Evolutionary conservation across 2,888 invertebrate species (phyloP).

Genomic region (Drosophila leonis): DNA sequence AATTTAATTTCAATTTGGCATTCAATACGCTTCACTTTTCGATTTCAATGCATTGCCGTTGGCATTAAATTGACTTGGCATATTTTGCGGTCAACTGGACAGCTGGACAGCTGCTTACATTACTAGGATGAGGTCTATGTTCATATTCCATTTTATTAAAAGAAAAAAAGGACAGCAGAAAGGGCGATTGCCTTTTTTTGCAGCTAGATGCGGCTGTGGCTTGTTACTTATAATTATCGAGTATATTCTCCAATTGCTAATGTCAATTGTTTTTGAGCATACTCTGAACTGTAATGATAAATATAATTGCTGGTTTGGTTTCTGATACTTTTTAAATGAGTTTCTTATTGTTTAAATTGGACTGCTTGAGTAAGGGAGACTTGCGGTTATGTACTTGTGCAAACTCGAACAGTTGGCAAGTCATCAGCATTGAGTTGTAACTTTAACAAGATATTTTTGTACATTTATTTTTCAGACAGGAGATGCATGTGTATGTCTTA

Average conservation of each 20-base stretch:
- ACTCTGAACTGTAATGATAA: conserved; percentile 34
- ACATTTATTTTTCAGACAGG: neutral
- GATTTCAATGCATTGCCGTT: conserved; percentile 57
- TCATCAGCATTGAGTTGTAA: conserved; percentile 57
- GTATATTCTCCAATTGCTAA: conserved; percentile 27
- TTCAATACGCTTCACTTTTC: conserved; percentile 72
- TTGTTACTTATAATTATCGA: conserved; percentile 36
- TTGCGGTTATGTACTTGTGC: neutral
- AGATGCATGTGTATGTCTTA: neutral
- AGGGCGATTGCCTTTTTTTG: conserved; percentile 5
- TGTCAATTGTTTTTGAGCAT: conserved; percentile 44
- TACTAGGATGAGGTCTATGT: neutral
- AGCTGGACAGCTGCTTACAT: conserved; percentile 50
- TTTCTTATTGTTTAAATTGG: conserved; percentile 12
- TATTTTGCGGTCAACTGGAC: conserved; percentile 73
- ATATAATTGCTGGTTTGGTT: conserved; percentile 26
- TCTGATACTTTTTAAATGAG: conserved; percentile 21
- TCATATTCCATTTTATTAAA: conserved; percentile 1
- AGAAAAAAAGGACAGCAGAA: neutral
- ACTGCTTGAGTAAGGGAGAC: neutral
- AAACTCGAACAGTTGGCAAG: neutral
- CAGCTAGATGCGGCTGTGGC: conserved; percentile 41
- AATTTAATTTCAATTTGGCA: conserved; percentile 69
- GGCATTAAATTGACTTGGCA: conserved; percentile 50
- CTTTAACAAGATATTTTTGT: conserved; percentile 18